A percentile compares a stretch with the other conserved stretches of the same genome.
Conservation (phyloP, 1,140 invertebrate species). For the Drosophila busckii region DNA sequence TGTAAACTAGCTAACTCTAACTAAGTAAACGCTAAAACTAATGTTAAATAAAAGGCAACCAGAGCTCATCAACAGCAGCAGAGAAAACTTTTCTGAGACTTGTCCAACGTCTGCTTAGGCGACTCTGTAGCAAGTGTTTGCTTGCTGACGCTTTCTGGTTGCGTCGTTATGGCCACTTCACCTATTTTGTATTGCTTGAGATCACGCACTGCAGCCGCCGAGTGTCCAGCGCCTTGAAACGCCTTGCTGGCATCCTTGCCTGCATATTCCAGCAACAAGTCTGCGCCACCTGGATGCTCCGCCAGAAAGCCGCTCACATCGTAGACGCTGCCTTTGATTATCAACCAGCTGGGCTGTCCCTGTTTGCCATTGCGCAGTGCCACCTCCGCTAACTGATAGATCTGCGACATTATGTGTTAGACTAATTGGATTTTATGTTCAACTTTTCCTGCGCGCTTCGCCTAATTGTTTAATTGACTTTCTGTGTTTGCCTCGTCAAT, state of each 20-base stretch:
- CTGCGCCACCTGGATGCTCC: conserved; percentile 84
- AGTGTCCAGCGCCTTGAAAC: conserved; percentile 84
- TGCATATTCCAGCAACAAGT: conserved; percentile 82
- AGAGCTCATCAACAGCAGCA: conserved; percentile 21
- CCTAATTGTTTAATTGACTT: conserved; percentile 15
- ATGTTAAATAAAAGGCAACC: neutral
- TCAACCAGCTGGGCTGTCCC: conserved; percentile 81
- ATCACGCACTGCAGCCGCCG: conserved; percentile 81
- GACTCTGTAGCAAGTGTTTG: neutral
- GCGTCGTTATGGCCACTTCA: conserved; percentile 47
- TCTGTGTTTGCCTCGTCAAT: too few relatives aligned
- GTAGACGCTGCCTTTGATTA: conserved; percentile 83
- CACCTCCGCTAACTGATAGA: conserved; percentile 81
- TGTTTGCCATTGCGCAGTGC: conserved; percentile 80
- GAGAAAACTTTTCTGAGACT: conserved; percentile 15
- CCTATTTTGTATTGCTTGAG: conserved; percentile 84
- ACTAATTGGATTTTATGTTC: conserved; percentile 1
- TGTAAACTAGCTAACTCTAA: neutral
- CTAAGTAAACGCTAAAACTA: too few relatives aligned
- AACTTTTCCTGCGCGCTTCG: too few relatives aligned
- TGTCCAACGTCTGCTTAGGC: neutral
- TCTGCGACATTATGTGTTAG: conserved; percentile 44
- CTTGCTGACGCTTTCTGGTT: neutral
- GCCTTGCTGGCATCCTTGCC: conserved; percentile 83
- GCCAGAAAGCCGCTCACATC: conserved; percentile 83